Evolutionary conservation across 2,797 vertebrate genomes (phyloP), one percentile per base, ranked within the genome.

Genomic region (Propithecus perrieri): DNA sequence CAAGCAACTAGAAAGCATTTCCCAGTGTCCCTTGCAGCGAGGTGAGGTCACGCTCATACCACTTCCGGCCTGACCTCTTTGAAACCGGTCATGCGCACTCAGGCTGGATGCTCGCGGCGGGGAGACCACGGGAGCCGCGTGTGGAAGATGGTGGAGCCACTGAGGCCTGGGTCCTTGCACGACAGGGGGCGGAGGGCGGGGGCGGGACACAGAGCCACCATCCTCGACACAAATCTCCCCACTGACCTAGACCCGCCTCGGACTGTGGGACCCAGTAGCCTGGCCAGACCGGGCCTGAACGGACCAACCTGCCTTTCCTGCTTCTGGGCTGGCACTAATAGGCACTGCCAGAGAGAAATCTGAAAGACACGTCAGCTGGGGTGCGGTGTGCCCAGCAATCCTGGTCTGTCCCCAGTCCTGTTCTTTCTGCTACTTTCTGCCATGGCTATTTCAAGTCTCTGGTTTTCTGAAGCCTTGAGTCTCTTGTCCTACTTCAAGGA

Each of bases 151-250:
- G 20, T 59, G 6, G 14, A 14, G 2, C 22, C 33, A 20, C 7
- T 38, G 38, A 17, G 48, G 2, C 50, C 57, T 20, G 18, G 8
- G 24, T 35, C 17, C 20, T 10, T 35, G 28, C 48, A 24, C 17
- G n/a, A 13, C 4, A 9, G 24, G 9, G 48, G 22, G 18, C 4
- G 0, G 72, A 12, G 46, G 41, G 26, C 14, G 7, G 7, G 48
- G 53, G 22, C 24, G 9, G 55, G 55, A 57, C 24, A 57, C 22
- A 57, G 48, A 20, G 18, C 30, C 22, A 24, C 11, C 12, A 33
- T 24, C 14, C 22, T 8, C 4, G 4, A 38, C 24, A 80, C 26
- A 48, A 20, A 46, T 10, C 12, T 24, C 41, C 28, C 9, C 59
- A 41, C 15, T 67, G 48, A 22, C 22, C 55, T 4, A 8, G 48